Percentiles rank a stretch among this genome's conserved stretches.
phyloP scores from a whole-genome alignment of 2,797 vertebrate genomes.

The Sciaenops ocellatus region DNA sequence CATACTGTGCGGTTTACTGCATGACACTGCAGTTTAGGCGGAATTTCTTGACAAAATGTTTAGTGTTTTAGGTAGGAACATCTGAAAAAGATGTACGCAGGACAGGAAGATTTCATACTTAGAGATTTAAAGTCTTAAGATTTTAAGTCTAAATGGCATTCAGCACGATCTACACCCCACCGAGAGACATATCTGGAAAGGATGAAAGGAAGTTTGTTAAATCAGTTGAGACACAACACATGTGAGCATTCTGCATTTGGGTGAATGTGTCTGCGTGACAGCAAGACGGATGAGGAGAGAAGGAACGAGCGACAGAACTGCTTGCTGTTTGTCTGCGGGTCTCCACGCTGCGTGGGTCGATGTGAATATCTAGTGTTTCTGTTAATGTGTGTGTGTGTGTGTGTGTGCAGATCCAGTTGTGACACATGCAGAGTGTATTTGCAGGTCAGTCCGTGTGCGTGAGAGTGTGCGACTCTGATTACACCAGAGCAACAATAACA shows the following conservation, averaged over 20 bases:
- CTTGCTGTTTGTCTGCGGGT: conserved; percentile 62
- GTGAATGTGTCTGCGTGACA: conserved; percentile 36
- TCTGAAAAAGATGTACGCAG: not conserved
- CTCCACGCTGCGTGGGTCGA: not conserved
- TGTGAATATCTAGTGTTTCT: conserved; percentile 54
- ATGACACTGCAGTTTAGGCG: conserved; percentile 19
- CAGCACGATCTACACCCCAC: not conserved
- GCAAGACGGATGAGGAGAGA: conserved; percentile 47
- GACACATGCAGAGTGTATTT: conserved; percentile 39
- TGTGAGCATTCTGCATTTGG: conserved; percentile 7
- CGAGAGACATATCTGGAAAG: not conserved
- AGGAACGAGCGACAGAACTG: conserved; percentile 32
- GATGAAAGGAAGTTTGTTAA: not conserved
- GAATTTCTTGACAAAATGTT: conserved; percentile 1
- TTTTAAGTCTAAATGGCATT: not conserved
- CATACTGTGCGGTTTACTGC: conserved; percentile 2
- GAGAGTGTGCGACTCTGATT: conserved; percentile 57
- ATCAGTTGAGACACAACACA: conserved; percentile 24
- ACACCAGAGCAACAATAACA: conserved; percentile 68
- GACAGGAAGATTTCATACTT: not conserved
- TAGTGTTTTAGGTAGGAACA: not conserved
- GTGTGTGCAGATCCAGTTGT: conserved; percentile 24
- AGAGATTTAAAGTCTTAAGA: not conserved
- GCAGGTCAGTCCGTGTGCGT: conserved; percentile 32
- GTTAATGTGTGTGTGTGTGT: conserved; percentile 23